phyloP scores from a whole-genome alignment of 2,113 vertebrate species.

The Herpetotheres cachinnans region DNA sequence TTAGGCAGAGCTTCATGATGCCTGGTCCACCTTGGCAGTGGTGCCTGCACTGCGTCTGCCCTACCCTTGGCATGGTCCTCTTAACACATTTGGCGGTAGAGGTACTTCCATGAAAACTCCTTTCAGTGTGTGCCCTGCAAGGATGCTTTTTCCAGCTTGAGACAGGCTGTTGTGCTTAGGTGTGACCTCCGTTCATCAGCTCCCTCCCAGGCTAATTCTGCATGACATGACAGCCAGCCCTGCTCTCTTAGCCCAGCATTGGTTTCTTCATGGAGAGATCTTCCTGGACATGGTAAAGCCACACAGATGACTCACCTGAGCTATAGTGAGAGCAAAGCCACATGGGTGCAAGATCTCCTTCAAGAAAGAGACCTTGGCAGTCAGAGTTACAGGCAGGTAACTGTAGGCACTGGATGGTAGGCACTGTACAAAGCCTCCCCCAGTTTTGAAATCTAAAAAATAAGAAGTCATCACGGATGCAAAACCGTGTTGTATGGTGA shows the following conservation, averaged over 20 bases:
- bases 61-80: not conserved
- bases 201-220: not conserved
- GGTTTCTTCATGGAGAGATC: not conserved
- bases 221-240: not conserved
- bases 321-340: not conserved
- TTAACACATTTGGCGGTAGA: not conserved
- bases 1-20: not conserved
- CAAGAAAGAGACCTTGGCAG: not conserved
- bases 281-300: not conserved
- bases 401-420: not conserved
- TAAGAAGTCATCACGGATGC: not conserved
- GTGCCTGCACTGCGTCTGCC: not conserved
- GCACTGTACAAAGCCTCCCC: not conserved
- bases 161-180: not conserved
- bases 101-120: not conserved
- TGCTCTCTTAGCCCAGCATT: not conserved
- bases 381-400: not conserved
- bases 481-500: not conserved
- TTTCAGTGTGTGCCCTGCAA: not conserved
- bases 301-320: not conserved
- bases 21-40: not conserved
- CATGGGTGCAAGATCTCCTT: not conserved
- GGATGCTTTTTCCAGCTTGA: not conserved
- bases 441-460: not conserved
- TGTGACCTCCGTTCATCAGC: not conserved